Base-by-base conservation (phyloP, 2,797 vertebrate genomes). In the Clamator glandarius region DNA sequence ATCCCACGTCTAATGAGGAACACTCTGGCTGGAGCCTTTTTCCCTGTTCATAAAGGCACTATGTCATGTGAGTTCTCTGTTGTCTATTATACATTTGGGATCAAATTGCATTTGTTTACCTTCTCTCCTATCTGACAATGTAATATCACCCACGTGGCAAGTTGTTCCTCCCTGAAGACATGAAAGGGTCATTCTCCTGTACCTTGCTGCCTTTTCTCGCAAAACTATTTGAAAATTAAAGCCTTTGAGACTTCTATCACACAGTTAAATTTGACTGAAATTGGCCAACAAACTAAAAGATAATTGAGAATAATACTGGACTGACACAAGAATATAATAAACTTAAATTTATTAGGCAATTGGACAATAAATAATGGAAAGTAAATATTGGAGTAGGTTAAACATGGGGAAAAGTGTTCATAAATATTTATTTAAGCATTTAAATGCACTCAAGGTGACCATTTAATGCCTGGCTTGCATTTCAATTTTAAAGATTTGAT, bases 401-500 rank as follows among this genome's bases (percentile, higher is more conserved):
- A 90, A 93, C 54, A 51, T 12, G 29, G 17, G 2, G 67, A 80
- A 80, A 93, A 84, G 35, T 44, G 21, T 70, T 90, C 42, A 83
- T 87, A 92, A 95, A 92, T 95, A 92, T 93, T 94, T 90, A 90
- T 94, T 78, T n/a, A 83, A 75, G 17, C 21, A 55, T 85, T 75
- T 92, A 66, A 94, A 87, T 58, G 19, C 25, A 58, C 62, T 90
- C 62, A 92, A 77, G 82, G 51, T 93, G 69, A 75, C n/a, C 23
- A 57, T 72, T 90, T 87, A 39, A 57, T 36, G 16, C 29, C 36
- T 2, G 0, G 74, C 92, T 82, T 78, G 36, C 36, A 77, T 88
- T 93, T 84, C 35, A 67, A 1, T 75, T 58, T 83, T 74, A 75
- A 17, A 58, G 7, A 28, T 72, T 77, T 2, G 1, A 54, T 86